Evolutionary conservation across 1,140 invertebrate genomes (phyloP).

Genomic region (Meteorus sp.): DNA sequence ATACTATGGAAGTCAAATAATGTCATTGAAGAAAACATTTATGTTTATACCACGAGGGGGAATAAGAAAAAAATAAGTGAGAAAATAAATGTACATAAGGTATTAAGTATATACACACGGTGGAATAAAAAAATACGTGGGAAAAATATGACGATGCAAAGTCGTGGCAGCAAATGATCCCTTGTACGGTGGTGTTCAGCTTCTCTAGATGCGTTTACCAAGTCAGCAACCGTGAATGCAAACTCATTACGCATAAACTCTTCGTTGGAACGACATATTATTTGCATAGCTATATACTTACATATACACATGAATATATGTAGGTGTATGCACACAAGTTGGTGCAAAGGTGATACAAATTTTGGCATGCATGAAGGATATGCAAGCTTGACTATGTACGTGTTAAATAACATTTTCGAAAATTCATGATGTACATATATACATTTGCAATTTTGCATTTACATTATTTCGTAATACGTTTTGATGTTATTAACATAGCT

Average conservation of each 20-base stretch:
- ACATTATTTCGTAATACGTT: too few relatives aligned
- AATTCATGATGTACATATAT: too few relatives aligned
- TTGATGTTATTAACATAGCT: too few relatives aligned
- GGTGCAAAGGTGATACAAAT: slow-evolving; percentile 15
- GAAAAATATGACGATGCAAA: background rate
- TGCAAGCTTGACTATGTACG: too few relatives aligned
- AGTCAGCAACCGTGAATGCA: slow-evolving; percentile 23
- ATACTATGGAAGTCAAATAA: slow-evolving; percentile 19
- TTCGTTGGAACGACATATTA: slow-evolving; percentile 15
- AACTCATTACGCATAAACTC: slow-evolving; percentile 24
- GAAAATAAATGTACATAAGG: background rate
- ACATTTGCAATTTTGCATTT: too few relatives aligned
- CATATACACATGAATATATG: background rate
- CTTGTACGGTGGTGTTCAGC: background rate
- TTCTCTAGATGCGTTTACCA: slow-evolving; percentile 14
- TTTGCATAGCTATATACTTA: slow-evolving; percentile 13
- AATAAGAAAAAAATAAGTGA: background rate
- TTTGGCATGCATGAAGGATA: too few relatives aligned
- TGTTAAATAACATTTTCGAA: too few relatives aligned
- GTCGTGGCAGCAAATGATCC: slow-evolving; percentile 8
- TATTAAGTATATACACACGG: too few relatives aligned
- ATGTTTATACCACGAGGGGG: slow-evolving; percentile 18
- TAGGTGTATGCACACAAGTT: background rate
- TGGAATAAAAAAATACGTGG: background rate
- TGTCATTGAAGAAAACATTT: slow-evolving; percentile 19